Base-by-base conservation (phyloP, 2,797 vertebrate genomes). In the Aeoliscus strigatus region DNA sequence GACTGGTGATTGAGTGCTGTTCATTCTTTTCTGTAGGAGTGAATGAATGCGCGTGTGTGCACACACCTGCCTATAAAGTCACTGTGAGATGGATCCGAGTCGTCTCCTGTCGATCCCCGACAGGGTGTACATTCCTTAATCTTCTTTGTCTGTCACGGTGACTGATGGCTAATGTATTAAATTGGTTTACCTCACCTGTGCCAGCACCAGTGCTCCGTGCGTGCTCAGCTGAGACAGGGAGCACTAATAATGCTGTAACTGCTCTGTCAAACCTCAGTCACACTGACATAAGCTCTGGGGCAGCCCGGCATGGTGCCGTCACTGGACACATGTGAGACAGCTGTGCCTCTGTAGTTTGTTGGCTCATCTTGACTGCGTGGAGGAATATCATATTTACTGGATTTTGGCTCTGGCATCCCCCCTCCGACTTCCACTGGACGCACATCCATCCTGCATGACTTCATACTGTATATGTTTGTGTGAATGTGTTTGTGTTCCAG, bases 91-190 rank as follows among this genome's bases (percentile, higher is more conserved):
- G 11, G 49, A 42, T 41, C 51, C 41, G 45, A 51, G 51, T 28
- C 43, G 34, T 49, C 48, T 45, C 58, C 41, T 47, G 71, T 75
- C 73, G 78, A 75, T 71, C 63, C 66, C 58, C 35, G 69, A 66
- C 67, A 2, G 64, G 75, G 75, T 59, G 73, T 69, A 73, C 41
- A 52, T 70, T 82, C 78, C 69, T 79, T 78, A 75, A 79, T 80
- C 77, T 79, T n/a, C 32, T 56, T 70, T 42, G 41, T 70, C 72
- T 83, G 80, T 78, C 73, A 50, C 42, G 71, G 66, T 82, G 80
- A 87, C 60, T 81, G 80, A 85, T 77, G 77, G 78, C 60, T 72
- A 80, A 80, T 76, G 82, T 80, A 72, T 75, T 81, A 81, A 84
- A 83, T 76, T 71, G 71, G 74, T 85, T 85, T 83, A 75, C 71